Evolutionary conservation across 2,888 invertebrate genomes (phyloP).

Genomic region (Nowickia ferox): DNA sequence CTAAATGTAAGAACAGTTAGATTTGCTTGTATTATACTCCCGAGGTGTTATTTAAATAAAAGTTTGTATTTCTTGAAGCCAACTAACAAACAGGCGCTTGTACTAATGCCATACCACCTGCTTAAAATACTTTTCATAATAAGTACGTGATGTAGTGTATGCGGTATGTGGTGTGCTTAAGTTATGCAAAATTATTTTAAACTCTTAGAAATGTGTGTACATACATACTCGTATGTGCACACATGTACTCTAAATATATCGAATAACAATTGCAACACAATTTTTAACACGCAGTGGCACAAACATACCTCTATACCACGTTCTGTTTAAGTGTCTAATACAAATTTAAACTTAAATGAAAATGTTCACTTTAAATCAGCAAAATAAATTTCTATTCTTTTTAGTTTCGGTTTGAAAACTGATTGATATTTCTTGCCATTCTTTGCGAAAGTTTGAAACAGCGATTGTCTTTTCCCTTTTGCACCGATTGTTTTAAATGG

Average conservation of each 20-base stretch:
- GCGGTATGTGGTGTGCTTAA: conserved; percentile 18
- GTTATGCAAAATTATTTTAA: conserved; percentile 23
- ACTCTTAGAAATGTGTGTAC: no score
- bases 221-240: background rate
- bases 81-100: conserved; percentile 17
- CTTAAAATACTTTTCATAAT: conserved; percentile 41
- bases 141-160: conserved; percentile 56
- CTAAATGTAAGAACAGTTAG: background rate
- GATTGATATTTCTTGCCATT: background rate
- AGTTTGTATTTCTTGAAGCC: conserved; percentile 17
- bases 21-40: conserved; percentile 9
- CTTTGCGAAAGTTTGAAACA: background rate
- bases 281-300: background rate
- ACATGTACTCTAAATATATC: background rate
- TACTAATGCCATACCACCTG: conserved; percentile 48
- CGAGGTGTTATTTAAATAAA: conserved; percentile 44
- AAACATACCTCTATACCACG: conserved; percentile 31
- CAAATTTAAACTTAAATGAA: conserved; percentile 11
- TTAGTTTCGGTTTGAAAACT: background rate
- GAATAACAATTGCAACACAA: background rate
- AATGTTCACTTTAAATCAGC: background rate
- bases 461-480: background rate
- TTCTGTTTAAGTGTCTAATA: conserved; percentile 12
- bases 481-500: background rate
- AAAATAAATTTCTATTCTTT: background rate